Percentiles rank a stretch among this genome's conserved stretches.
phyloP scores from a whole-genome alignment of 2,113 vertebrate genomes.

The Eidolon helvum region DNA sequence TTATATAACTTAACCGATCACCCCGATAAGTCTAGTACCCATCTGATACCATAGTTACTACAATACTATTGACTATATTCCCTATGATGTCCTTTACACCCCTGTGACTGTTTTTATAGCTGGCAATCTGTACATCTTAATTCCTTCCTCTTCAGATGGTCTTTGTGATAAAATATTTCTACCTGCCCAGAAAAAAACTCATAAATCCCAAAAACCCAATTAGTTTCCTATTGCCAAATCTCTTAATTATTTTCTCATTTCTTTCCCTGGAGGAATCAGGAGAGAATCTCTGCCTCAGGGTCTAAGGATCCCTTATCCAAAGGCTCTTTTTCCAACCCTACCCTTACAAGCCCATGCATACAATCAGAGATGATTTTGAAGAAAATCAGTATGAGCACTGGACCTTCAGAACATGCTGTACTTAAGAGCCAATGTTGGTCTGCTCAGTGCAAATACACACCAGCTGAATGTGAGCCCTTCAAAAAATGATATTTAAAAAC shows the following conservation, averaged over 20 bases:
- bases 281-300: neutral
- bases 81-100: neutral
- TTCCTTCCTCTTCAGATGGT: neutral
- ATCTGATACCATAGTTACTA: neutral
- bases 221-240: neutral
- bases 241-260: neutral
- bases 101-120: neutral
- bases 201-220: neutral
- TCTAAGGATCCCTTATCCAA: neutral
- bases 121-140: neutral
- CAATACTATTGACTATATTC: neutral
- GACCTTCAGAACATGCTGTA: neutral
- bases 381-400: accelerated
- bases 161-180: neutral
- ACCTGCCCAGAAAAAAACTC: neutral
- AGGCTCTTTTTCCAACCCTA: neutral
- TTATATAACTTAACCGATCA: neutral
- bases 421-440: neutral
- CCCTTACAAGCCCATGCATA: neutral
- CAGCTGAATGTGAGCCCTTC: neutral
- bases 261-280: neutral
- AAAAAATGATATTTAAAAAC: neutral
- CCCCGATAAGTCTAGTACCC: neutral
- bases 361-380: neutral
- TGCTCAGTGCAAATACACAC: neutral